phyloP scores from a whole-genome alignment of 2,113 vertebrate species.

The Apistogramma diplotaenia region DNA sequence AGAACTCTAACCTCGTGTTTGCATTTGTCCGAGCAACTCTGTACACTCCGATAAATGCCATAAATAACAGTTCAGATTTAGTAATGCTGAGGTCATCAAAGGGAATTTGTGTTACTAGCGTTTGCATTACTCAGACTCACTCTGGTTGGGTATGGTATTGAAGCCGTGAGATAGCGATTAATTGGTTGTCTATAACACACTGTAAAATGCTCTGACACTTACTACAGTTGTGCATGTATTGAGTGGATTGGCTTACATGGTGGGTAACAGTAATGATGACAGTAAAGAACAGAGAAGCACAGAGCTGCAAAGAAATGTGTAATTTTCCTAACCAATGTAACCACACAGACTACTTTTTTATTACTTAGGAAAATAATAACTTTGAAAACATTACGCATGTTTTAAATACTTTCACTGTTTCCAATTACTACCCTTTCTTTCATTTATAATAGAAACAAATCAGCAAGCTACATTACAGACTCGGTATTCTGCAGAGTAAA shows the following conservation, averaged over 20 bases:
- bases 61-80: not conserved
- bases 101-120: not conserved
- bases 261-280: not conserved
- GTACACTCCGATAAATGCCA: not conserved
- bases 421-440: not conserved
- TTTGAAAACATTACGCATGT: not conserved
- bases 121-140: not conserved
- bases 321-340: not conserved
- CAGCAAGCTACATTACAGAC: not conserved
- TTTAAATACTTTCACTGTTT: not conserved
- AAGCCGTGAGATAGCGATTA: not conserved
- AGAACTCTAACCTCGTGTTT: not conserved
- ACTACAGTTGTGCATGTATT: slow-evolving; percentile 13
- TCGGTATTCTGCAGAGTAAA: not conserved
- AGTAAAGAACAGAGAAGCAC: slow-evolving; percentile 2
- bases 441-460: not conserved
- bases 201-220: not conserved
- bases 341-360: not conserved
- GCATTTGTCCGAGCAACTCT: not conserved
- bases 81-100: not conserved
- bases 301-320: not conserved
- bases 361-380: not conserved
- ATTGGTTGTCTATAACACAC: not conserved
- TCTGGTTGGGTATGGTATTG: not conserved
- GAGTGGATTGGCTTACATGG: not conserved